Base-by-base conservation (phyloP, 2,113 vertebrate genomes). In the Triplophysa siluroides region DNA sequence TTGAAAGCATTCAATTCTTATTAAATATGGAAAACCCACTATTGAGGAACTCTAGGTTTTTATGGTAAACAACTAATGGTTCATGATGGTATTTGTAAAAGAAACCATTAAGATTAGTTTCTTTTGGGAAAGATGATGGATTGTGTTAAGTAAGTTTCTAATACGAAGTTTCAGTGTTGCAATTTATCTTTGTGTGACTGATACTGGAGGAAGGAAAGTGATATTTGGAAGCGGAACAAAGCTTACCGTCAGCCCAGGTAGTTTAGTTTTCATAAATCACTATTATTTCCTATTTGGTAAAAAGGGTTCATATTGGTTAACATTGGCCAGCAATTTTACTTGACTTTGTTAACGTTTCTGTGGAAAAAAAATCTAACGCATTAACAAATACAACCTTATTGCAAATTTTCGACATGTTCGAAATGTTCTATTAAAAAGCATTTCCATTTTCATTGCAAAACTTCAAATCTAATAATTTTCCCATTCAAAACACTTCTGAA, bases 141-240 rank as follows among this genome's bases (percentile, higher is more conserved):
- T 8, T 3, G 21, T 33, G n/a, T 23, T 23, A 10, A 19, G 21
- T 4, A 19, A 2, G 45, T 54, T n/a, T 52, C 16, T 1, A 1
- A 52, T 60, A 9, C 41, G 29, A 23, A 41, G 52, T 73, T 70
- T 74, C 29, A 58, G 24, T 41, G 19, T 29, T 29, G 41, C 6
- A 0, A 2, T 52, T 21, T 38, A 33, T 18, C 19, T 56, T 19
- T 64, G 63, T 67, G 63, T 68, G 78, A 83, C 68, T 78, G 19
- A 24, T 64, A 13, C 67, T 14, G 47, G 66, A 71, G 70, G 24
- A 12, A 18, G 58, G 23, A 83, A 84, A 72, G 9, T 83, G 0
- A 62, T 60, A 1, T 83, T 84, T 78, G 78, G 78, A 68, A 63
- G 73, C 62, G 75, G 74, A 54, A 80, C 73, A 11, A 65, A 66